Base-by-base conservation (phyloP, 1,140 invertebrate species). In the Drosophila repletoides region DNA sequence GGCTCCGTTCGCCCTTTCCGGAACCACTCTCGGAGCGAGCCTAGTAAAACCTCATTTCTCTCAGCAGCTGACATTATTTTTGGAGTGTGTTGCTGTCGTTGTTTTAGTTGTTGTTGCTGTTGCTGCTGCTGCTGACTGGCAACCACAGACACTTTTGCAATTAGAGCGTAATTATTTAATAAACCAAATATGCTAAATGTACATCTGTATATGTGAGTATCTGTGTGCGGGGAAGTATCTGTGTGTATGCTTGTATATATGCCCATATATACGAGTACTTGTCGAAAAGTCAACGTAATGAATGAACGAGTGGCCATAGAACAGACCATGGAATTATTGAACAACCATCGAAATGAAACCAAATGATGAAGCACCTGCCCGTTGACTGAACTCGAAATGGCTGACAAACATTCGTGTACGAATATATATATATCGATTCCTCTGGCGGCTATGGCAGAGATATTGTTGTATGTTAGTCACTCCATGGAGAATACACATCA, bases 111-210 rank as follows among this genome's bases (percentile, higher is more conserved):
- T 31, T 61, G 28, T 38, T 46, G 40, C 7, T 56, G 61, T 9
- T 49, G 31, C 14, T 14, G 19, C 22, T 41, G 58, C 14, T 67
- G 52, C 33, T 53, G 41, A 53, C 64, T 41, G 33, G 43, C 56
- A 74, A 74, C 70, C 74, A 63, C 74, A 72, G 67, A 67, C 71
- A 72, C 80, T 65, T 79, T 86, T 79, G 79, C 75, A 84, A 86
- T 86, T 84, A 84, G 79, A 84, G 80, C 75, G 66, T 84, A 84
- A 84, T 84, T 86, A 86, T 84, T 84, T 80, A 75, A 84, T 84
- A 79, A 84, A 80, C 79, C 80, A 58, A 84, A 80, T 73, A 59
- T 71, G 34, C 34, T 33, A 28, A 24, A 49, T 34, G 7, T 49
- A 19, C n/a, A n/a, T n/a, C n/a, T 34, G 48, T 45, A 28, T 48